phyloP scores from a whole-genome alignment of 2,113 vertebrate genomes.

The Takifugu flavidus region DNA sequence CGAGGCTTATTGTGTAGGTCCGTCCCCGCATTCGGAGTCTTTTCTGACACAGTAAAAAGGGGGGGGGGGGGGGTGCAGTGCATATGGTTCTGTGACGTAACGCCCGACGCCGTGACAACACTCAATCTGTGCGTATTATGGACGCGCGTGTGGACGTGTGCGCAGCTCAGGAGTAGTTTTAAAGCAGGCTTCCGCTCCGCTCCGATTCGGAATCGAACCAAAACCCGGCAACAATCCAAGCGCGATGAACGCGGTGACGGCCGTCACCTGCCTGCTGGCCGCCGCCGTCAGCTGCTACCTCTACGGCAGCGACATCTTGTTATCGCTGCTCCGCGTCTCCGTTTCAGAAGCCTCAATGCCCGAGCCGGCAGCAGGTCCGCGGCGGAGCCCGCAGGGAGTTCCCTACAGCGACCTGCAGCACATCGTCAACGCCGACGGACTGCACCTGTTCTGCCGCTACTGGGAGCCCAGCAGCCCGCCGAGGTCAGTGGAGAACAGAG shows the following conservation, averaged over 20 bases:
- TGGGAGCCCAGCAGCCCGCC: slow-evolving; percentile 85
- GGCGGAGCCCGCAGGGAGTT: slow-evolving; percentile 82
- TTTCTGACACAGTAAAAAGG: background rate
- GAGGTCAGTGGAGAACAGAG: slow-evolving; percentile 78
- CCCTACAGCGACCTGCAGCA: slow-evolving; percentile 83
- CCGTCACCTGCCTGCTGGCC: slow-evolving; percentile 60
- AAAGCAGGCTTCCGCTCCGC: background rate
- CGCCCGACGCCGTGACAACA: slow-evolving; percentile 14
- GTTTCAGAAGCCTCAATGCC: slow-evolving; percentile 80
- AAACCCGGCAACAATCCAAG: background rate
- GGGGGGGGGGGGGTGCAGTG: background rate
- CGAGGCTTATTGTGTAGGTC: no score
- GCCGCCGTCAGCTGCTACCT: slow-evolving; percentile 62
- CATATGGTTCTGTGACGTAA: slow-evolving; percentile 61
- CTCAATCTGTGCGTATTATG: background rate
- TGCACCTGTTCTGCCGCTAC: slow-evolving; percentile 92
- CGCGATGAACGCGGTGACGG: slow-evolving; percentile 47
- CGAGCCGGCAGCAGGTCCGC: slow-evolving; percentile 79
- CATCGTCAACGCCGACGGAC: slow-evolving; percentile 88
- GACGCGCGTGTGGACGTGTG: background rate
- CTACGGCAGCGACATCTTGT: slow-evolving; percentile 56
- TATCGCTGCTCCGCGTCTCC: slow-evolving; percentile 53
- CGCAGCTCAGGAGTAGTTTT: background rate
- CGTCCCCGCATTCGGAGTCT: no score
- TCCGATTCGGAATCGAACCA: background rate